Evolutionary conservation across 1,140 invertebrate genomes (phyloP), one percentile per base, ranked within the genome.

Genomic region (Saccostrea cuccullata): DNA sequence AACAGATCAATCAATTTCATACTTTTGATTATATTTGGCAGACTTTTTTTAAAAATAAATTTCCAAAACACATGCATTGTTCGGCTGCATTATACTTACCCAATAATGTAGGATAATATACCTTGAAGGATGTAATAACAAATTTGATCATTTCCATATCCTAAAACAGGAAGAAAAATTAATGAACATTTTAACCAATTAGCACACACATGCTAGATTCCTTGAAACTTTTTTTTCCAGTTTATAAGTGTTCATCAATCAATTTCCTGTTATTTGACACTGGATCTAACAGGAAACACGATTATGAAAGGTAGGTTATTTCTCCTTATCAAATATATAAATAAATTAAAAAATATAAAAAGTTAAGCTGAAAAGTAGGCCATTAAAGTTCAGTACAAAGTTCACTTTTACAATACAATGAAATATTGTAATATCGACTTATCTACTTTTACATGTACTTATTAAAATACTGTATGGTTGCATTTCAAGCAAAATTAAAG

Each of bases 91-190:
- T 30, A 30, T 40, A 77, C 92, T 92, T 90, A 95, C 94, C 93
- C 97, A 97, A 13, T 47, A 95, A 89, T 58, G 90, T 89, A 23
- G 98, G 98, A 95, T 99, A 99, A 94, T 99, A 98, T 56, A 96
- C 95, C 94, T 98, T 98, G 92, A 98, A 98, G 47, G 98, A 95
- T 55, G 96, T 96, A 88, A 99, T 98, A 85, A 99, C 95, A 91
- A 98, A 98, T 92, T 95, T 95, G 17, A 96, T 95, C 60, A 96
- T 93, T 83, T 95, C 95, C 90, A 95, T 93, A 89, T 95, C 95
- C 95, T 95, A 89, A 70, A 93, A 92, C 82, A 87, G 83, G 73
- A 91, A 87, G 88, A 82, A 47, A 88, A 88, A 23, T n/a, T 85
- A 60, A 67, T 17, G 2, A 64, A 64, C 1, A 20, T 20, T 64